Evolutionary conservation across 2,888 invertebrate genomes (phyloP).

Genomic region (Podabrus alpinus): DNA sequence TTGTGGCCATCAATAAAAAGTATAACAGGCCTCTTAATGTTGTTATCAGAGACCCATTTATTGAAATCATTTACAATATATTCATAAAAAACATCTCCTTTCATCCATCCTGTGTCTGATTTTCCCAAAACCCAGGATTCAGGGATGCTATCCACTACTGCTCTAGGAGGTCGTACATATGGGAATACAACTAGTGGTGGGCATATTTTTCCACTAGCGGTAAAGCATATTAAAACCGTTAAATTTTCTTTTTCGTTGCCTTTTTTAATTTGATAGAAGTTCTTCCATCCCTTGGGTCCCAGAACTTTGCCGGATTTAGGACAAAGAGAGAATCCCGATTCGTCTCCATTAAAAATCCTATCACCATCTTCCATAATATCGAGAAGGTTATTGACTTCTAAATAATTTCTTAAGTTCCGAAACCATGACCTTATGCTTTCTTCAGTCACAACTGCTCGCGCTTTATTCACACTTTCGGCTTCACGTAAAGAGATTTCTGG

Average conservation of each 20-base stretch:
- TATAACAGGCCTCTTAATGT: constrained; percentile 33
- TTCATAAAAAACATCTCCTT: constrained; percentile 28
- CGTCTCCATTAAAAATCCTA: constrained; percentile 31
- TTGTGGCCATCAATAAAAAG: constrained; percentile 39
- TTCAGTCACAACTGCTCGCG: neutral
- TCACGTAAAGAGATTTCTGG: constrained; percentile 15
- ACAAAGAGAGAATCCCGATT: constrained; percentile 35
- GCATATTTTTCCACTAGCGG: constrained; percentile 34
- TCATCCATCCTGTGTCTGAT: constrained; percentile 39
- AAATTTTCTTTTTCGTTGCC: constrained; percentile 42
- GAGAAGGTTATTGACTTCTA: neutral
- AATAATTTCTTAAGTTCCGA: neutral
- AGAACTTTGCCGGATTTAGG: constrained; percentile 41
- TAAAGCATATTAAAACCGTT: constrained; percentile 40
- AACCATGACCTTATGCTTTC: constrained; percentile 12
- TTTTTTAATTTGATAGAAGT: constrained; percentile 36
- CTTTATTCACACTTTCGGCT: constrained; percentile 2
- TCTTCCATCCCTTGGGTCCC: constrained; percentile 39
- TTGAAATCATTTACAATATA: constrained; percentile 29
- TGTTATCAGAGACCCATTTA: constrained; percentile 22
- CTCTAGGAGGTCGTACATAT: constrained; percentile 33
- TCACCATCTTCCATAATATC: constrained; percentile 6
- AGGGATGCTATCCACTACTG: constrained; percentile 30
- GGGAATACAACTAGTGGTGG: constrained; percentile 27
- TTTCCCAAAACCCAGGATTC: constrained; percentile 30